Evolutionary conservation across 2,888 invertebrate genomes (phyloP).

Genomic region (Microctonus brassicae): DNA sequence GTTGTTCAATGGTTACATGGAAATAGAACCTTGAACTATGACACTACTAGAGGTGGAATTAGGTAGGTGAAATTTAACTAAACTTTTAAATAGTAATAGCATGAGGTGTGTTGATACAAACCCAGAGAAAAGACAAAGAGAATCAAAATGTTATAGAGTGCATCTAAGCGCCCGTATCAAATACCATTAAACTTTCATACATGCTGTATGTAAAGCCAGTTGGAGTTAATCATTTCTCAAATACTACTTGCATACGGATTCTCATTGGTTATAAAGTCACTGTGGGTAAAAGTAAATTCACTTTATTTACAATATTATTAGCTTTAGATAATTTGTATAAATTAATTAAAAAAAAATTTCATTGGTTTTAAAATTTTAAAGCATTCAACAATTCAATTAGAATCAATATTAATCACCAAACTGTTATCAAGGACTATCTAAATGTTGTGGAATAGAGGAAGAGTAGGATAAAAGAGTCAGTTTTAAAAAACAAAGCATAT

Average conservation of each 20-base stretch:
- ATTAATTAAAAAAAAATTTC: background rate
- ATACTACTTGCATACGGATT: background rate
- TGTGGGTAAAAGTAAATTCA: background rate
- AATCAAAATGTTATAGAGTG: background rate
- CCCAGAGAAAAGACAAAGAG: conserved; percentile 1
- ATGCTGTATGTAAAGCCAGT: background rate
- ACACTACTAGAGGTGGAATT: conserved; percentile 77
- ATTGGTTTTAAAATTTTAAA: background rate
- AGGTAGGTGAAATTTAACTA: conserved; percentile 68
- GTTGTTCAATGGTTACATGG: conserved; percentile 78
- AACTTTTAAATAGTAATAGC: conserved; percentile 16
- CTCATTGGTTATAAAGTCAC: background rate
- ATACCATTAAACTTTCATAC: conserved; percentile 5
- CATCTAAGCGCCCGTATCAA: background rate
- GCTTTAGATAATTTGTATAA: too few species aligned
- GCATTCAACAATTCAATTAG: background rate
- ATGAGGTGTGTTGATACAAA: background rate
- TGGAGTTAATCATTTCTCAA: conserved; percentile 5
- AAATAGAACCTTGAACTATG: conserved; percentile 76
- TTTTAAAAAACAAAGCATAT: too few species aligned
- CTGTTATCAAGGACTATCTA: background rate
- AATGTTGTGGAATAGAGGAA: background rate
- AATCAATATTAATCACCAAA: background rate
- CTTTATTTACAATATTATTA: background rate
- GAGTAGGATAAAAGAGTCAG: too few species aligned